Evolutionary conservation across 2,797 vertebrate species (phyloP).

Genomic region (Fringilla coelebs): DNA sequence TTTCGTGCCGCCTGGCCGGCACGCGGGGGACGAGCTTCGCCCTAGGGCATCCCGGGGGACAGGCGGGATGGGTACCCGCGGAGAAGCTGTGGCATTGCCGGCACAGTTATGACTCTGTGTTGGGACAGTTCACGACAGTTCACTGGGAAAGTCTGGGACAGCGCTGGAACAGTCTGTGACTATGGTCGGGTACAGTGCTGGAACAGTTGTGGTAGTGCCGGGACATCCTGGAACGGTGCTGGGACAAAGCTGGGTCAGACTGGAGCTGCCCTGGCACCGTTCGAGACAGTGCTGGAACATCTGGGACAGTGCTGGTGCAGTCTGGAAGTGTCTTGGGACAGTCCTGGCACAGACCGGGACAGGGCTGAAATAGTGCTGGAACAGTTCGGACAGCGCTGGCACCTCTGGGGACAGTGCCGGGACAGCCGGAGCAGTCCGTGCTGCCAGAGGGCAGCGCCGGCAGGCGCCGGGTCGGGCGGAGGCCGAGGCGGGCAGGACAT

Average conservation of each 20-base stretch:
- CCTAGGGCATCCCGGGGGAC: neutral
- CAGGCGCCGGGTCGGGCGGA: neutral
- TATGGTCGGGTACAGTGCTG: neutral
- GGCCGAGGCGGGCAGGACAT: neutral
- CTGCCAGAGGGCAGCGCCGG: neutral
- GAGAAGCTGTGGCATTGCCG: neutral
- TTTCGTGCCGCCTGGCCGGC: neutral
- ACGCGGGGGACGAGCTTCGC: neutral
- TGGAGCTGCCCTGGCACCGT: neutral
- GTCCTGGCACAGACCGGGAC: neutral
- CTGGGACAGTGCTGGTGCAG: neutral
- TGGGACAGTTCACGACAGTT: neutral
- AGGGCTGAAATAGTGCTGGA: neutral
- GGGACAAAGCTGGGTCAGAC: neutral
- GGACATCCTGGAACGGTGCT: neutral
- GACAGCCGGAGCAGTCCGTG: neutral
- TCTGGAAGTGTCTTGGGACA: neutral
- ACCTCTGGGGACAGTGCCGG: neutral
- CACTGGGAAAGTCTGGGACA: neutral
- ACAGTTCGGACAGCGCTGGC: neutral
- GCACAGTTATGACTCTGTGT: no score
- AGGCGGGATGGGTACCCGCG: no score
- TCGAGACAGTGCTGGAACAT: neutral
- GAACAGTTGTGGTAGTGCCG: neutral
- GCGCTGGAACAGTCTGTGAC: neutral